phyloP scores from a whole-genome alignment of 2,113 vertebrate genomes.

The Balaeniceps rex region DNA sequence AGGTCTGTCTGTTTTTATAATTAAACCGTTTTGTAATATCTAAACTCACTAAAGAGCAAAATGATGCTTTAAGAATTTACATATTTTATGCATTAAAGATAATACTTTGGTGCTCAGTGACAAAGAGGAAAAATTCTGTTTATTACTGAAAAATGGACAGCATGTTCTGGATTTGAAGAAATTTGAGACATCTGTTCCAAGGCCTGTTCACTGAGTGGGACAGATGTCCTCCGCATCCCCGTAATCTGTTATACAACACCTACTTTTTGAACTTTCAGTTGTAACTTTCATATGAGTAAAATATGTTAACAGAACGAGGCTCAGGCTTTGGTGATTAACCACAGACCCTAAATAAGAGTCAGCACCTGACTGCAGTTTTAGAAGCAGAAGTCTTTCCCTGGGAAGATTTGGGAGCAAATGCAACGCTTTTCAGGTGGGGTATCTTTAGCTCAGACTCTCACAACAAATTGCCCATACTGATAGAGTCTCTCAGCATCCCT shows the following conservation, averaged over 20 bases:
- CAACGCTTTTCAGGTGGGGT: not conserved
- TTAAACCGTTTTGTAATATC: conserved; percentile 95
- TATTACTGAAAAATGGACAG: conserved; percentile 73
- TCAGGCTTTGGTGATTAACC: conserved; percentile 47
- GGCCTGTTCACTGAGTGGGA: conserved; percentile 72
- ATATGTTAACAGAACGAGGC: conserved; percentile 50
- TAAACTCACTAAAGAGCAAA: conserved; percentile 89
- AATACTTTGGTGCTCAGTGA: conserved; percentile 73
- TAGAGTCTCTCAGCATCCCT: not conserved
- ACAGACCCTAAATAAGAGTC: not conserved
- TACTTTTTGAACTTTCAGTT: conserved; percentile 73
- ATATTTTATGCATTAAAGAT: conserved; percentile 84
- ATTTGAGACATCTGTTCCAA: conserved; percentile 79
- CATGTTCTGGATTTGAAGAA: conserved; percentile 78
- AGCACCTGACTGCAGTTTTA: not conserved
- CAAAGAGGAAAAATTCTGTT: conserved; percentile 67
- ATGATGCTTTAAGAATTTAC: conserved; percentile 85
- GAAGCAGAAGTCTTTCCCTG: not conserved
- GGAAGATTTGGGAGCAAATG: not conserved
- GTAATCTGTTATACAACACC: conserved; percentile 76
- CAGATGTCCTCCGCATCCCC: conserved; percentile 77
- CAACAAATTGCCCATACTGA: not conserved
- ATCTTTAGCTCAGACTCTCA: not conserved
- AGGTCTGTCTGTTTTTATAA: conserved; percentile 93
- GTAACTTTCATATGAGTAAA: conserved; percentile 67